Evolutionary conservation across 2,888 invertebrate species (phyloP), one percentile per base, ranked within the genome.

Genomic region (Drosophila mimetica): DNA sequence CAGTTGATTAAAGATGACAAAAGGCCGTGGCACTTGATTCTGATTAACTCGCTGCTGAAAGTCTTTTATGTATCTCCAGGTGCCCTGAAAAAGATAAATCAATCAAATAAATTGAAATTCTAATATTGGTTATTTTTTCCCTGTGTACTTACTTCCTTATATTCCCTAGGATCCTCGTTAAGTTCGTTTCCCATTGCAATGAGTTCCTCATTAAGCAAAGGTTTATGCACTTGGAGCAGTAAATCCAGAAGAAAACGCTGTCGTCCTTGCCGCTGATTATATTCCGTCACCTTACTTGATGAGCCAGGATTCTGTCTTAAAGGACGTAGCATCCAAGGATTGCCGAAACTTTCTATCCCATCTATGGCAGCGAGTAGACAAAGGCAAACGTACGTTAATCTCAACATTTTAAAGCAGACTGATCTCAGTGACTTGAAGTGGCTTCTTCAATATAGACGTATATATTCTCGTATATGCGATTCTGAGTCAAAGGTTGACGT

Each of bases 201-300:
- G 2, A 88, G 73, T 18, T 89, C 71, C 16, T 52, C 50, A 4
- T 89, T 70, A 2, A 89, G 71, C 58, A 88, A 42, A 1, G 88
- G 90, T 22, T 79, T 88, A 34, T 89, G 79, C 9, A 89, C 85
- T 51, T 88, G 88, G 52, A 89, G 55, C 63, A 89, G n/a, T 9
- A 88, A 50, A 52, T 88, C 79, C 18, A 88, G 32, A 8, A 88
- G 52, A 9, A 89, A 89, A 7, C 73, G 60, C 50, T 89, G 86
- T 0, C 75, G 69, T 2, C 36, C 9, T 11, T 70, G 48, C 71
- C 73, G 70, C 3, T 47, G 39, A 2, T 48, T 42, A 0, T 20
- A n/a, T 18, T 39, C 4, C 44, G 13, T 20, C 13, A 16, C 6
- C 37, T 14, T 11, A 11, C 39, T 41, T n/a, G 13, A 16, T 14